Evolutionary conservation across 2,113 vertebrate genomes (phyloP), one percentile per base, ranked within the genome.

Genomic region (Dendropsophus ebraccatus): DNA sequence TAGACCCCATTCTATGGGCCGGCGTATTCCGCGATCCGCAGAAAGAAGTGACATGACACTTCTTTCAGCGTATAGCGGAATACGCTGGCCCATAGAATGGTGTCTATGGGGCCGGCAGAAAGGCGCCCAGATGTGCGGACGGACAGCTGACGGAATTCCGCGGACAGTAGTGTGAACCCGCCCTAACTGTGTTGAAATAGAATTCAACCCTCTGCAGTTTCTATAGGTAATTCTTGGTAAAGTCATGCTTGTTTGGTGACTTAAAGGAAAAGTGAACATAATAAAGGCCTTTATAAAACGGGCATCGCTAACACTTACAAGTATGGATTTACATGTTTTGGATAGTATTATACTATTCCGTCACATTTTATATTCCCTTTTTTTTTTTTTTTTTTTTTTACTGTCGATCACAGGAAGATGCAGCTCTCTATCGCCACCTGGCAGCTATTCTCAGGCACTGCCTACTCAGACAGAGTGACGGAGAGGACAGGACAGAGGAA

Each of bases 371-470:
- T 69, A 3, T 35, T 30, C 17, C 0, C 16, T 47, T 10, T 17
- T 56, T 12, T 56, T 1, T 16, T 2, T 30, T 28, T 30, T 50
- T 73, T 7, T 25, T 32, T 58, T 37, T 35, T 8, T 25, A 5
- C 37, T 62, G 9, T 0, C 62, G 8, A 14, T 21, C 12, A 21
- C 52, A 95, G 95, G 93, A 93, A 69, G 90, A 91, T 35, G 92
- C 92, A 9, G 92, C 92, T 89, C 92, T 94, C 49, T 96, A 94
- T 88, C 91, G 94, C 88, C 94, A 94, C 84, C 94, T 95, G 67
- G 93, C 91, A 56, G 94, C 93, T 0, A 90, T 95, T 28, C 89
- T 95, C 85, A 92, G 93, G 73, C 90, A 94, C 88, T 95, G 95
- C 90, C 88, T 95, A 82, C 87, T 94, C 87, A 89, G 90, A 83